phyloP scores from a whole-genome alignment of 1,140 invertebrate species.

The Zaprionus ornatus region DNA sequence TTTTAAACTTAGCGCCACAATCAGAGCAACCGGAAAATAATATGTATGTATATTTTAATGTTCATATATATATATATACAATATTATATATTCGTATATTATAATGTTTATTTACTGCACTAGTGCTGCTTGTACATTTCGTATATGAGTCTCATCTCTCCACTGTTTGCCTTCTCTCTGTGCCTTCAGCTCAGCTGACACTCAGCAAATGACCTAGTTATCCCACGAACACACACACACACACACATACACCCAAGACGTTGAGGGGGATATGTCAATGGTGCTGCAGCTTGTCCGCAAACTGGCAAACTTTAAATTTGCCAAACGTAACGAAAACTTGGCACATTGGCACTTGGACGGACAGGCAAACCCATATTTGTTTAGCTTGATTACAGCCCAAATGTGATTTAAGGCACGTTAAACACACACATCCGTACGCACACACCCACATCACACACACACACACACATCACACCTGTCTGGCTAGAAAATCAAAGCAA shows the following conservation, averaged over 20 bases:
- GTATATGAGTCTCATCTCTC: neutral
- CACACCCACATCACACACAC: neutral
- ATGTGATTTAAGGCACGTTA: conserved; percentile 79
- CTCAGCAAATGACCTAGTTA: conserved; percentile 62
- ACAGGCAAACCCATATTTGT: conserved; percentile 58
- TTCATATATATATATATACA: neutral
- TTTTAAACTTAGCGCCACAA: conserved; percentile 49
- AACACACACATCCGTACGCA: conserved; percentile 44
- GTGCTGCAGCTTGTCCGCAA: conserved; percentile 10
- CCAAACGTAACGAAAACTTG: conserved; percentile 58
- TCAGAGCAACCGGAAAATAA: neutral
- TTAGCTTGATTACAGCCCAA: conserved; percentile 78
- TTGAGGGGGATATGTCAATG: conserved; percentile 1
- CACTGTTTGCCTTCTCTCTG: neutral
- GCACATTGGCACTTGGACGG: conserved; percentile 41
- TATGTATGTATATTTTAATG: neutral
- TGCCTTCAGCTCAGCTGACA: conserved; percentile 20
- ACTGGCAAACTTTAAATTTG: conserved; percentile 49
- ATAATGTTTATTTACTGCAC: neutral
- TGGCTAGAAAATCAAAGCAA: conserved; percentile 47
- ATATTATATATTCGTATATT: neutral
- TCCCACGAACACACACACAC: neutral
- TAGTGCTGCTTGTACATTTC: neutral
- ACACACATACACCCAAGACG: neutral
- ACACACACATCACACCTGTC: neutral